These are phyloP conservation scores for Hipposideros armiger DNA, from an alignment of 2,113 vertebrate species.

Conservation along the genomic window DNA sequence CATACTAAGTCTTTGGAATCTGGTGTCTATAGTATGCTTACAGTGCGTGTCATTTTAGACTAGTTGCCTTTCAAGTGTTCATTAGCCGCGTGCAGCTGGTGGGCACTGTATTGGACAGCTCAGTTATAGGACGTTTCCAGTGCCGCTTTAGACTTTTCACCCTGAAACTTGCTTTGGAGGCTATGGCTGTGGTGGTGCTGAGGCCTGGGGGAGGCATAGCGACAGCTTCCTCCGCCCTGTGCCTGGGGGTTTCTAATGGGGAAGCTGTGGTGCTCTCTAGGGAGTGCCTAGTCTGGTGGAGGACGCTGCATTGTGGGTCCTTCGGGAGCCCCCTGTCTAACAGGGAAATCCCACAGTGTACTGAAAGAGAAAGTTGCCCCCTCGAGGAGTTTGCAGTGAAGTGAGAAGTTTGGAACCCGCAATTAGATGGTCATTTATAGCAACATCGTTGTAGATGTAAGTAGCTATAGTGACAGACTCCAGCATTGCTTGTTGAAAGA, in stretches of 20 bases:
- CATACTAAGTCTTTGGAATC: neutral
- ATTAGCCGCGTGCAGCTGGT: neutral
- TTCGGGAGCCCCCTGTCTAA: neutral
- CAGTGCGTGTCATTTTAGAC: neutral
- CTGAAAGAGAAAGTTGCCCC: neutral
- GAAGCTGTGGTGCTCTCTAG: neutral
- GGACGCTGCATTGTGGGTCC: neutral
- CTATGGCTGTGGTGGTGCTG: neutral
- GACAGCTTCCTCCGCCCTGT: too few relatives aligned
- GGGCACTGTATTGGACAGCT: neutral
- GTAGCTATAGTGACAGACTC: neutral
- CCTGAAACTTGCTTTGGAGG: neutral
- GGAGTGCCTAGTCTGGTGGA: neutral
- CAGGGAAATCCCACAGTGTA: neutral
- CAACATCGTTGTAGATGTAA: neutral
- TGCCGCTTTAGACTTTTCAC: neutral
- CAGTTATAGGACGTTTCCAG: too few relatives aligned
- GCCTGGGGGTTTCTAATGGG: too few relatives aligned
- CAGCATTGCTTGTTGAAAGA: neutral
- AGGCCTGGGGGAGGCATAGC: neutral
- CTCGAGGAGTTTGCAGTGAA: neutral
- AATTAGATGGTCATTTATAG: neutral
- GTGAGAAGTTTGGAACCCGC: neutral
- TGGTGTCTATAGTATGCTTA: neutral
- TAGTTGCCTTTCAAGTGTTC: neutral